phyloP scores from a whole-genome alignment of 1,140 invertebrate genomes.

The Bombus turneri region DNA sequence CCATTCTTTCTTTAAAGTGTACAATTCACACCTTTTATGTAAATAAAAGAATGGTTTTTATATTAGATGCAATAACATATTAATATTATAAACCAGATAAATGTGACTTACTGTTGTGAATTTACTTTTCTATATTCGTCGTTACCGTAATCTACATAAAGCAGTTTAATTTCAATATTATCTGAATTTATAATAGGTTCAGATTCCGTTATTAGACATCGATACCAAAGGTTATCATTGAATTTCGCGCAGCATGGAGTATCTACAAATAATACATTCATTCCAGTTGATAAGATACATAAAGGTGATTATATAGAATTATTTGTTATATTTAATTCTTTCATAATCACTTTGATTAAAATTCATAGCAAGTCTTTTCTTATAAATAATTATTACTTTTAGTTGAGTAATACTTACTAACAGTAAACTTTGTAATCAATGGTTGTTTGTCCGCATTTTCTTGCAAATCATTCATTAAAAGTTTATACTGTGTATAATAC shows the following conservation, averaged over 20 bases:
- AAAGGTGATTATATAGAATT: not conserved
- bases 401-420: conserved; percentile 51
- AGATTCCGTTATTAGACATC: conserved; percentile 82
- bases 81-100: conserved; percentile 15
- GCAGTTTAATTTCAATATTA: conserved; percentile 75
- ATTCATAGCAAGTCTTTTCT: not conserved
- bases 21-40: conserved; percentile 50
- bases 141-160: conserved; percentile 87
- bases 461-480: conserved; percentile 67
- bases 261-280: conserved; percentile 50
- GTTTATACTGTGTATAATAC: conserved; percentile 37
- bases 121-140: conserved; percentile 71
- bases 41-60: conserved; percentile 32
- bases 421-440: conserved; percentile 43
- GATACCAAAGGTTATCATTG: conserved; percentile 81
- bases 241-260: conserved; percentile 73
- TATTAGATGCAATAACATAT: not conserved
- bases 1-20: conserved; percentile 69
- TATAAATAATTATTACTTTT: not conserved
- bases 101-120: conserved; percentile 57
- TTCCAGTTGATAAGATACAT: not conserved
- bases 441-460: conserved; percentile 57
- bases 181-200: not conserved
- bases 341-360: not conserved
- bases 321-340: not conserved